Percentiles rank a stretch among this genome's conserved stretches.
Evolutionary conservation across 2,113 vertebrate genomes (phyloP).

Genomic region (Tragelaphus strepsiceros): DNA sequence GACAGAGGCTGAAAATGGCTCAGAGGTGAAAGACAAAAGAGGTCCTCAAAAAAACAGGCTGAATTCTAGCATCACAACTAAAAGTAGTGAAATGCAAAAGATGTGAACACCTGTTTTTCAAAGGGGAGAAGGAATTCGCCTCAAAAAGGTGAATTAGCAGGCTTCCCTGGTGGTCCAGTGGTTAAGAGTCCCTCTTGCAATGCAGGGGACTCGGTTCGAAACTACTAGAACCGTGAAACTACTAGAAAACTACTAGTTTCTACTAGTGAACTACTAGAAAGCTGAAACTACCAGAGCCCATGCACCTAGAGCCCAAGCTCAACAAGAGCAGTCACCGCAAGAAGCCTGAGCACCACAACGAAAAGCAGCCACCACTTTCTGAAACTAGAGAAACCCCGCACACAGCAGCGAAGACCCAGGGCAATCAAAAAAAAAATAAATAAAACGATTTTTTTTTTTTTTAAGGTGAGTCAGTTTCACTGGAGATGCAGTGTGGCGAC

Average conservation of each 20-base stretch:
- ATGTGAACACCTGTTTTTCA: not conserved
- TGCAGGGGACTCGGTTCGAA: not conserved
- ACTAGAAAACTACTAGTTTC: not conserved
- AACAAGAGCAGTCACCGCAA: not conserved
- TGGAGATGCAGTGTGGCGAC: not conserved
- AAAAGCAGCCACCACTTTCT: not conserved
- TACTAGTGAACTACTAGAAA: not conserved
- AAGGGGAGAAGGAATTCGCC: not conserved
- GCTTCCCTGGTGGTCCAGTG: not conserved
- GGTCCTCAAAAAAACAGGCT: not conserved
- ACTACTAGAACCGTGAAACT: not conserved
- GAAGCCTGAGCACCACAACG: not conserved
- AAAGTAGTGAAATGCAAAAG: not conserved
- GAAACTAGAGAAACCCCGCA: not conserved
- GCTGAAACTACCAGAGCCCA: not conserved
- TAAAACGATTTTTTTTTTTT: not conserved
- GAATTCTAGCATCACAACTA: not conserved
- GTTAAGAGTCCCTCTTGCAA: not conserved
- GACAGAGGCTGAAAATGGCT: not conserved
- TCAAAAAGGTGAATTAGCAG: not conserved
- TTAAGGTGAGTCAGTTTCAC: not conserved
- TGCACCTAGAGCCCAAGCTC: not conserved
- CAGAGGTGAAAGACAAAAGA: not conserved
- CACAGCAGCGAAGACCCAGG: not conserved
- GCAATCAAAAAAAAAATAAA: not conserved